These are phyloP conservation scores for Cremastobaeus sp. DNA, from an alignment of 2,888 invertebrate species.

Conservation along the genomic window DNA sequence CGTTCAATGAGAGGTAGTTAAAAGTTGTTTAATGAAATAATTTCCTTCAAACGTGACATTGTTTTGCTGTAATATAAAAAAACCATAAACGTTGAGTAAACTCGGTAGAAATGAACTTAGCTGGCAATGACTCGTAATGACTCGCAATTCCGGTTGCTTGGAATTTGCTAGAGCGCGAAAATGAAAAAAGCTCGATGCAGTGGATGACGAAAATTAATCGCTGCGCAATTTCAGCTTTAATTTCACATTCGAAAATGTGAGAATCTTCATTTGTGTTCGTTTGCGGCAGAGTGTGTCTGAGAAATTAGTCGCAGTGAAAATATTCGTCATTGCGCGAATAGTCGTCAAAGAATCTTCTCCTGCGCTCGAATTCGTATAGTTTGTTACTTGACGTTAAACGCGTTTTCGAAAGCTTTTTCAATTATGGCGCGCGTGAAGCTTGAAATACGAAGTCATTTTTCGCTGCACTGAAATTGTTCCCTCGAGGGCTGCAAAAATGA, in stretches of 20 bases:
- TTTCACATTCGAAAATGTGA: conserved; percentile 21
- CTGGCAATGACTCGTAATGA: conserved; percentile 18
- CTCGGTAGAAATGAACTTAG: conserved; percentile 33
- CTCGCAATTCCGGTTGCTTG: conserved; percentile 25
- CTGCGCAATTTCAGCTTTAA: conserved; percentile 16
- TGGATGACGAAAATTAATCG: conserved; percentile 36
- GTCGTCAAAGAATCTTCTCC: neutral
- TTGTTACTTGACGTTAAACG: conserved; percentile 11
- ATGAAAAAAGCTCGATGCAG: neutral
- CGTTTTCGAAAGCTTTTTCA: conserved; percentile 17
- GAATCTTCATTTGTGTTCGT: conserved; percentile 28
- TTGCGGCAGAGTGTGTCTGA: conserved; percentile 2
- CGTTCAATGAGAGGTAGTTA: too few species aligned
- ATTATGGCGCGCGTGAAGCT: neutral
- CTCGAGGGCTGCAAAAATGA: neutral
- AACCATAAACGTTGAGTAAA: too few species aligned
- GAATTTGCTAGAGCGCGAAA: neutral
- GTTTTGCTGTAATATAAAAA: too few species aligned
- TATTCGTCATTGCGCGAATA: conserved; percentile 12
- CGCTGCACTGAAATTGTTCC: neutral
- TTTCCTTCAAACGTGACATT: too few species aligned
- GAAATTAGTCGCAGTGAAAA: conserved; percentile 20
- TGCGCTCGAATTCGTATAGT: neutral
- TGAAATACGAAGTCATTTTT: conserved; percentile 22
- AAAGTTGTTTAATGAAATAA: too few species aligned